phyloP scores from a whole-genome alignment of 2,113 vertebrate species.

The Sprattus sprattus region DNA sequence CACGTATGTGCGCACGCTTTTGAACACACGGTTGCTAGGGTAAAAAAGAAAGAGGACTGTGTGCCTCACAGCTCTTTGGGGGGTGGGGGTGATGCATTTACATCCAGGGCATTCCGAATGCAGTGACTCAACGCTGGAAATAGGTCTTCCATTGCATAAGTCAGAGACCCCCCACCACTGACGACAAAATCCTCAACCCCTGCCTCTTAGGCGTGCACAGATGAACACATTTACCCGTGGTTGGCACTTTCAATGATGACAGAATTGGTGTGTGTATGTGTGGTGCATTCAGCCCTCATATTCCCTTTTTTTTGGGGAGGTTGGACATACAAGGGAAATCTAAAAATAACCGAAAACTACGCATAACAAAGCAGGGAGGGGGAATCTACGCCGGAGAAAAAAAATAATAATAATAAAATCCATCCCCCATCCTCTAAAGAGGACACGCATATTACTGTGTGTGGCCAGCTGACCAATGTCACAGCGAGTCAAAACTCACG shows the following conservation, averaged over 20 bases:
- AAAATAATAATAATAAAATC: not conserved
- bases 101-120: slow-evolving; percentile 53
- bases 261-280: not conserved
- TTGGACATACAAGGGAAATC: not conserved
- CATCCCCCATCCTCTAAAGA: not conserved
- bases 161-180: slow-evolving; percentile 30
- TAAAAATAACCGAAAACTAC: not conserved
- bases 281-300: too few species aligned
- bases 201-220: slow-evolving; percentile 1
- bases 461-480: not conserved
- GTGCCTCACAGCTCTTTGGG: slow-evolving; percentile 20
- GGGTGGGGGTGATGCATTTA: slow-evolving; percentile 38
- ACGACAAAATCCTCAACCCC: slow-evolving; percentile 20
- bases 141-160: slow-evolving; percentile 52
- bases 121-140: slow-evolving; percentile 48
- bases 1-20: not conserved
- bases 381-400: too few species aligned
- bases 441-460: not conserved
- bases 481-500: not conserved
- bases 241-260: not conserved
- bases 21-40: not conserved
- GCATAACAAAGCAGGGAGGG: not conserved
- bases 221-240: slow-evolving; percentile 27
- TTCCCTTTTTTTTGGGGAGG: not conserved
- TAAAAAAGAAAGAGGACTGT: not conserved